These are phyloP conservation scores for Cyclura pinguis DNA, from an alignment of 2,797 vertebrate species.

Conservation along the genomic window DNA sequence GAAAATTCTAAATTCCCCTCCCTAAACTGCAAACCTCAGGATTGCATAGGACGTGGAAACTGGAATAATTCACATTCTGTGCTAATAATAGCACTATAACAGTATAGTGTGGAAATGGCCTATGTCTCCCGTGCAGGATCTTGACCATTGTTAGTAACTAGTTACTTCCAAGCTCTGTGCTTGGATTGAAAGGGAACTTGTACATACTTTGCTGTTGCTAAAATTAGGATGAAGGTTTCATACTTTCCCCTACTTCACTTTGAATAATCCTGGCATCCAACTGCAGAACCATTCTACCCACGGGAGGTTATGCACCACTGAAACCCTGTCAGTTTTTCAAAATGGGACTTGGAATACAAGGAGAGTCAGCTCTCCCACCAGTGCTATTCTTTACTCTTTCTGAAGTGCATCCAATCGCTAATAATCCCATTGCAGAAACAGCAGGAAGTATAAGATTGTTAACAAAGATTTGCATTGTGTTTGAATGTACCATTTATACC, in stretches of 20 bases:
- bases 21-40: too few species aligned
- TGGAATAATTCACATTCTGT: too few species aligned
- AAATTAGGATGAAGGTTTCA: neutral
- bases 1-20: too few species aligned
- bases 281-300: neutral
- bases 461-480: constrained; percentile 3
- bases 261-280: neutral
- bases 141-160: too few species aligned
- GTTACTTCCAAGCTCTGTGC: too few species aligned
- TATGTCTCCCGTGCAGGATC: too few species aligned
- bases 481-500: neutral
- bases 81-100: too few species aligned
- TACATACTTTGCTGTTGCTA: neutral
- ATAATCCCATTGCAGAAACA: constrained; percentile 1
- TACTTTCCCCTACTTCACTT: neutral
- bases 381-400: neutral
- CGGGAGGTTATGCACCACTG: constrained; percentile 19
- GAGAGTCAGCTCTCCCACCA: neutral
- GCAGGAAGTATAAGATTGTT: constrained; percentile 2
- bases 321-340: constrained; percentile 23
- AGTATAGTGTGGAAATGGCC: too few species aligned
- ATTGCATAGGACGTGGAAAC: too few species aligned
- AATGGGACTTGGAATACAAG: neutral
- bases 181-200: too few species aligned
- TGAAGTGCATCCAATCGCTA: constrained; percentile 7